phyloP scores from a whole-genome alignment of 2,888 invertebrate genomes.

The Melanargia galathea region DNA sequence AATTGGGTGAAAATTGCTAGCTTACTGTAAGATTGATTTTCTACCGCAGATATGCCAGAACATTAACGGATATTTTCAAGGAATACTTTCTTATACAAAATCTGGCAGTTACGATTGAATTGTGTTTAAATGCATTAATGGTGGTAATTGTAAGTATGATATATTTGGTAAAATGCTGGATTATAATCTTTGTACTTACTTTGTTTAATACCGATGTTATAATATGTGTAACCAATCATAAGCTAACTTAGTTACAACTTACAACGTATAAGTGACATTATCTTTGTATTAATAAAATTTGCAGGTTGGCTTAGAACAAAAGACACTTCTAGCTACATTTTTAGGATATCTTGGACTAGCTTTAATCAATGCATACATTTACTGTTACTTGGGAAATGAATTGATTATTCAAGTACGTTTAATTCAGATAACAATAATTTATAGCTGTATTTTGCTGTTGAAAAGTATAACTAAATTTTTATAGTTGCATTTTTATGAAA shows the following conservation, averaged over 20 bases:
- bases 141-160: slow-evolving; percentile 57
- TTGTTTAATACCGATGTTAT: neutral
- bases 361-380: slow-evolving; percentile 66
- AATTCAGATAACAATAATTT: too few relatives aligned
- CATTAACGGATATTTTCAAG: slow-evolving; percentile 56
- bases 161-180: neutral
- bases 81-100: slow-evolving; percentile 71
- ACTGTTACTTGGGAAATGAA: slow-evolving; percentile 66
- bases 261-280: too few relatives aligned
- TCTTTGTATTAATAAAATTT: too few relatives aligned
- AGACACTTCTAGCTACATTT: slow-evolving; percentile 57
- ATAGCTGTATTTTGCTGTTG: too few relatives aligned
- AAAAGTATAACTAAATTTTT: too few relatives aligned
- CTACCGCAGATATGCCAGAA: slow-evolving; percentile 56
- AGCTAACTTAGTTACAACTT: too few relatives aligned
- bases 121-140: slow-evolving; percentile 69
- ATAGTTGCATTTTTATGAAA: too few relatives aligned
- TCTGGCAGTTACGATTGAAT: slow-evolving; percentile 62
- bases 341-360: slow-evolving; percentile 57
- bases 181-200: too few relatives aligned
- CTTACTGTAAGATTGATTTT: neutral
- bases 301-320: slow-evolving; percentile 57
- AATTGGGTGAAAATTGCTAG: neutral
- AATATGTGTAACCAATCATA: too few relatives aligned
- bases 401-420: slow-evolving; percentile 62